Conservation (phyloP, 1,140 invertebrate genomes). For the Ooceraea biroi region DNA sequence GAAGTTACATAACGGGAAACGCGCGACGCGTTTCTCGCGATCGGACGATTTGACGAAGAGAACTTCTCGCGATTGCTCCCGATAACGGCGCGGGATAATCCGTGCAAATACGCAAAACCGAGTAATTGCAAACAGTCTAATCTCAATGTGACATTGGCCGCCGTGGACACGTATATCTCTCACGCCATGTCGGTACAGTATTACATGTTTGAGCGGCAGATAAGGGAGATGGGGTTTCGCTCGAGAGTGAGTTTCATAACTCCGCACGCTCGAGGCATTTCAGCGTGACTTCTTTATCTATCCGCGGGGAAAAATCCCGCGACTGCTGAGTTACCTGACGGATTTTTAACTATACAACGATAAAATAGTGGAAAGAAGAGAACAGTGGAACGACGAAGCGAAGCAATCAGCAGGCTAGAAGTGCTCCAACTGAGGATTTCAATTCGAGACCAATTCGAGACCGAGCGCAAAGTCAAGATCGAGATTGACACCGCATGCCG, state of each 20-base stretch:
- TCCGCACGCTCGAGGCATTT: neutral
- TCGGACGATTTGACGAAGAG: conserved; percentile 54
- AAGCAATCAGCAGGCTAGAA: no score
- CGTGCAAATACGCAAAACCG: conserved; percentile 77
- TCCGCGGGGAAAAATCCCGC: neutral
- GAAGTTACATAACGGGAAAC: conserved; percentile 50
- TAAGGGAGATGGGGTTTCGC: conserved; percentile 61
- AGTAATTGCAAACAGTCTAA: conserved; percentile 81
- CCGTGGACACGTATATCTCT: conserved; percentile 62
- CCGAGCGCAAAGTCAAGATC: no score
- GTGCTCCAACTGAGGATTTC: no score
- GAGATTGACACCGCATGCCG: neutral
- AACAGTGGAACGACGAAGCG: no score
- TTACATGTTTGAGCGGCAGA: conserved; percentile 70
- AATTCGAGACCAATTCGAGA: no score
- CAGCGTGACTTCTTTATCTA: conserved; percentile 23
- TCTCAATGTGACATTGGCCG: conserved; percentile 82
- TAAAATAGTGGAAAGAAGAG: no score
- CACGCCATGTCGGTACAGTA: neutral
- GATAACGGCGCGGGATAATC: conserved; percentile 77
- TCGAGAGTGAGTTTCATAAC: conserved; percentile 40
- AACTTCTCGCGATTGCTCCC: conserved; percentile 34
- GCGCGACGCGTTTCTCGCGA: conserved; percentile 1
- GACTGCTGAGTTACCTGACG: no score
- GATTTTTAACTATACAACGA: no score